Base-by-base conservation (phyloP, 2,888 invertebrate species). In the Patella ulyssiponensis region DNA sequence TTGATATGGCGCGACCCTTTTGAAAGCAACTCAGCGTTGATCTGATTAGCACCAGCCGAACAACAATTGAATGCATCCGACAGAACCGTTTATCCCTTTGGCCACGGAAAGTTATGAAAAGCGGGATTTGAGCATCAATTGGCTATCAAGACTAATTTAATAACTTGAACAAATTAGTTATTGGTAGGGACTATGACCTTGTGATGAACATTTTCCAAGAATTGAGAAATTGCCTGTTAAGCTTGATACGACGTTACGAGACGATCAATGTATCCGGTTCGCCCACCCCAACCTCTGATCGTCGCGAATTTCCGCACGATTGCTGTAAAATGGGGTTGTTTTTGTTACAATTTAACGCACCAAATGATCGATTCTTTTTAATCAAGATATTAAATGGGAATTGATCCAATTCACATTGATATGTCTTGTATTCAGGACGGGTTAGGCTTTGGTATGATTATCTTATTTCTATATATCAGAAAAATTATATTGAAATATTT, bases 81-180 rank as follows among this genome's bases (percentile, higher is more conserved):
- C 23, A 23, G 64, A 64, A 23, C 23, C 64, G 64, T 64, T 64
- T 64, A 64, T 64, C 64, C 64, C 23, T 64, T 64, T 23, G 64
- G 64, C 20, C 64, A 64, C 64, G 64, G 64, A 64, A 23, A 64
- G 64, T 64, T 64, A n/a, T 64, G 64, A 64, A 64, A 64, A 64
- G 64, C 64, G 64, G 23, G 64, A 64, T 64, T 64, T 64, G 23
- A 64, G 23, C 64, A 64, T 11, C 64, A 64, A 64, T 64, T 64
- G 64, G 64, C 64, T 64, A 64, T 64, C 64, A 64, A 23, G 15
- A 64, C 64, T 64, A 64, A 64, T 64, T 23, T 20, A 64, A 64
- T 64, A n/a, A 64, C 20, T 23, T 23, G 64, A 64, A 64, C 64
- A 64, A 64, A 64, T 64, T 64, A 64, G 64, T 64, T 64, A 64